Percentiles rank a stretch among this genome's conserved stretches.
Conservation (phyloP, 2,113 vertebrate genomes). For the Hippocampus comes region DNA sequence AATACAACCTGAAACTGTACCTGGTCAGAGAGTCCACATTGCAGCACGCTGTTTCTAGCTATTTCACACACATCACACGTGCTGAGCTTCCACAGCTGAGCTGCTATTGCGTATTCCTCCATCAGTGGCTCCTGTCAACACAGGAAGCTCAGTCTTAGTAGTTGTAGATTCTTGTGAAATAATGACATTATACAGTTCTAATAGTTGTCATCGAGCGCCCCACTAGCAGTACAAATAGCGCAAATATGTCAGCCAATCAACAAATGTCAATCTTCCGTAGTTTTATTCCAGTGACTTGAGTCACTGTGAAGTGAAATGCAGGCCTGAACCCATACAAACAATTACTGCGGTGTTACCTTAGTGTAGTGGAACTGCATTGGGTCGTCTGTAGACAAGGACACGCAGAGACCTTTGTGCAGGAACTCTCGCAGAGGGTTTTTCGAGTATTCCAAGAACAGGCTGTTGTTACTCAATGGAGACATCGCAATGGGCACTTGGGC, state of each 20-base stretch:
- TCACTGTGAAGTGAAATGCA: no score
- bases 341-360: slow-evolving; percentile 72
- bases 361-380: slow-evolving; percentile 97
- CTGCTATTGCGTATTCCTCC: slow-evolving; percentile 96
- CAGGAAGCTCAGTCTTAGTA: slow-evolving; percentile 19
- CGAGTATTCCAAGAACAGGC: slow-evolving; percentile 90
- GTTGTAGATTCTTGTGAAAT: neutral
- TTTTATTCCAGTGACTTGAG: no score
- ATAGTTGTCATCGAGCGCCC: no score
- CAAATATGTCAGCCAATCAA: no score
- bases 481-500: slow-evolving; percentile 93
- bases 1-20: slow-evolving; percentile 47
- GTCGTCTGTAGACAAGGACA: slow-evolving; percentile 91
- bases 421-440: slow-evolving; percentile 90
- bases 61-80: slow-evolving; percentile 93
- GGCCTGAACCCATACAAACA: no score
- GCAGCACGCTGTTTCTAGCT: slow-evolving; percentile 88
- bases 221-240: no score
- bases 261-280: no score
- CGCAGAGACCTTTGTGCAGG: slow-evolving; percentile 85
- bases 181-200: neutral
- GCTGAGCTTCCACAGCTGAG: slow-evolving; percentile 94
- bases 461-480: slow-evolving; percentile 96
- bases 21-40: slow-evolving; percentile 86
- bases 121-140: slow-evolving; percentile 85